These are phyloP conservation scores for Malurus alboscapulatus DNA, from an alignment of 2,113 vertebrate genomes.

Conservation along the genomic window DNA sequence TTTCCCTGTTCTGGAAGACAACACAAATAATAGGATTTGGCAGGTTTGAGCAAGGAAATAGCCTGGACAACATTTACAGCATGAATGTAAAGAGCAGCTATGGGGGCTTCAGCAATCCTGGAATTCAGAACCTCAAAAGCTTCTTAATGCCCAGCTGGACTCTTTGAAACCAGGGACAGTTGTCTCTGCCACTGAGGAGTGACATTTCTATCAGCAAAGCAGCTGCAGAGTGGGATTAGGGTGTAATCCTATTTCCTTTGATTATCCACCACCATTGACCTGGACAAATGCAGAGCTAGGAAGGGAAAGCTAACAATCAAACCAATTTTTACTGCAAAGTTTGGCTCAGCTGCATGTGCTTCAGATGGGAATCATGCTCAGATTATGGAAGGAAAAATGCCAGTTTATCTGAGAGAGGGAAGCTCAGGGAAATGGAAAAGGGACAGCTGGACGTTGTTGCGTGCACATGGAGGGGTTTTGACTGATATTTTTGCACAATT, in stretches of 20 bases:
- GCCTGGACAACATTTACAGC: neutral
- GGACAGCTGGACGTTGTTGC: neutral
- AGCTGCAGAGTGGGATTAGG: neutral
- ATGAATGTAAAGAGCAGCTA: neutral
- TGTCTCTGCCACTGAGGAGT: neutral
- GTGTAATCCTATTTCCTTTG: neutral
- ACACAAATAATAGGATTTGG: neutral
- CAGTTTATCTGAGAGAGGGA: neutral
- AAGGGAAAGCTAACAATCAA: neutral
- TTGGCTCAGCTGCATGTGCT: neutral
- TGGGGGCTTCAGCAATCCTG: neutral
- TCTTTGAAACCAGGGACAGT: neutral
- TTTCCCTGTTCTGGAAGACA: neutral
- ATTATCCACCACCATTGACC: neutral
- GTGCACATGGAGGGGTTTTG: neutral
- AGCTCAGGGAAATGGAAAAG: neutral
- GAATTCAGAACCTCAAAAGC: neutral
- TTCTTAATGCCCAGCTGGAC: neutral
- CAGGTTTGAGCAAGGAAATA: neutral
- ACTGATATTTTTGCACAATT: neutral
- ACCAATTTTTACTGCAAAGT: neutral
- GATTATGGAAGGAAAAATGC: neutral
- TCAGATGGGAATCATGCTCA: neutral
- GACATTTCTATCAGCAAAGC: neutral
- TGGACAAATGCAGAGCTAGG: neutral